These are phyloP conservation scores for Acipenser ruthenus DNA, from an alignment of 2,797 vertebrate genomes.

Conservation along the genomic window DNA sequence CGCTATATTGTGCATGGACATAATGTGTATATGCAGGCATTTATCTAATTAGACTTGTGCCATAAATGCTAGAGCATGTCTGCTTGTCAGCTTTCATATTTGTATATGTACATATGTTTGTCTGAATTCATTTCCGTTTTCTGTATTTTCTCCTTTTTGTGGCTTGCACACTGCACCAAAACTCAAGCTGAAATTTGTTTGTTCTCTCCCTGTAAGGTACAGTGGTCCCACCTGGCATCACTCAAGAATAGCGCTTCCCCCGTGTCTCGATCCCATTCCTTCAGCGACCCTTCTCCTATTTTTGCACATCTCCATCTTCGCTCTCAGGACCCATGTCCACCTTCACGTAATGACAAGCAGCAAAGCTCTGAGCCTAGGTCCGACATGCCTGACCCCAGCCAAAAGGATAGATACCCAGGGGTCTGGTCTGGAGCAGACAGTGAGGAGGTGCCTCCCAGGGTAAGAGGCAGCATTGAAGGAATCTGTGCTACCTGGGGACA, in stretches of 20 bases:
- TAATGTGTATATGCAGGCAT: conserved; percentile 23
- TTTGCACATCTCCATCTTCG: conserved; percentile 94
- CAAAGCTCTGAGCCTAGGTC: conserved; percentile 79
- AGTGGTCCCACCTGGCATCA: conserved; percentile 76
- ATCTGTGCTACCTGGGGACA: not conserved
- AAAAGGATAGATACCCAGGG: conserved; percentile 51
- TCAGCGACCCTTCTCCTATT: conserved; percentile 81
- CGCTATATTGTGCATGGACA: too few relatives aligned
- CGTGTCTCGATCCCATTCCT: conserved; percentile 77
- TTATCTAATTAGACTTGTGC: not conserved
- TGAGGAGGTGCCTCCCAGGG: conserved; percentile 92
- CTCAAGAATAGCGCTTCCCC: conserved; percentile 80
- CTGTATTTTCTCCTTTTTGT: conserved; percentile 45
- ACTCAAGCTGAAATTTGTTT: conserved; percentile 69
- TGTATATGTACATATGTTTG: conserved; percentile 42
- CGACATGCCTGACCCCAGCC: conserved; percentile 68
- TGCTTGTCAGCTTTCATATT: conserved; percentile 4
- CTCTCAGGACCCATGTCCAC: conserved; percentile 82
- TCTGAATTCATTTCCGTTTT: conserved; percentile 49
- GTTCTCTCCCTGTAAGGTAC: conserved; percentile 76
- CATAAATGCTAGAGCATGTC: not conserved
- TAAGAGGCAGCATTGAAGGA: conserved; percentile 56
- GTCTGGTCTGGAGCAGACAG: conserved; percentile 72
- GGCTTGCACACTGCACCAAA: conserved; percentile 29
- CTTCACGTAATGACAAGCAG: conserved; percentile 74